These are phyloP conservation scores for Galago senegalensis DNA, from an alignment of 2,797 vertebrate species.

Conservation along the genomic window DNA sequence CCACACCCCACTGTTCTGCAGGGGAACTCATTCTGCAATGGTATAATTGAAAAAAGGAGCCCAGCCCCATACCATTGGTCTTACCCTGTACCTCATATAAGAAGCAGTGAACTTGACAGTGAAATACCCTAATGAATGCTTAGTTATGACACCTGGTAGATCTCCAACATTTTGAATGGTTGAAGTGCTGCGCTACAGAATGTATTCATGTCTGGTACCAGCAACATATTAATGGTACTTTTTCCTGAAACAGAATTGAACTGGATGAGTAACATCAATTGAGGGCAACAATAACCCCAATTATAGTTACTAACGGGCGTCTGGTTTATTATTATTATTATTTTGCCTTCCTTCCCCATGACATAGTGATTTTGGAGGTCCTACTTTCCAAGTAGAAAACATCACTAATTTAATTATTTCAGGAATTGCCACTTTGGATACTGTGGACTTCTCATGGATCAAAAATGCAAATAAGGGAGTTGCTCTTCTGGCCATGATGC, in stretches of 20 bases:
- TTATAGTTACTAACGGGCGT: neutral
- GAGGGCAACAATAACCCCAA: neutral
- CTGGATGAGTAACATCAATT: neutral
- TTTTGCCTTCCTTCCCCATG: neutral
- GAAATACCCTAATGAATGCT: neutral
- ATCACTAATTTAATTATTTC: neutral
- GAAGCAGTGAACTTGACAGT: neutral
- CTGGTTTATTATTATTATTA: neutral
- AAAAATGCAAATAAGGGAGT: neutral
- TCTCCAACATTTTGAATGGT: neutral
- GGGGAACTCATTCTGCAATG: neutral
- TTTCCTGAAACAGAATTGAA: neutral
- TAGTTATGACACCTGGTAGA: neutral
- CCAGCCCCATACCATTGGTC: neutral
- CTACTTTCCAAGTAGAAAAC: neutral
- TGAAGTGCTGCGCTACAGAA: neutral
- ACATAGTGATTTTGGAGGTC: neutral
- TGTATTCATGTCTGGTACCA: neutral
- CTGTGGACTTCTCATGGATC: neutral
- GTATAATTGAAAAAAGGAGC: neutral
- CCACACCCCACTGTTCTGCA: neutral
- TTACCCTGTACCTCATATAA: neutral
- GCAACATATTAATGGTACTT: neutral
- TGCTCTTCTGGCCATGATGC: neutral
- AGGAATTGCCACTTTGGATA: neutral